Evolutionary conservation across 1,140 invertebrate genomes (phyloP), one percentile per base, ranked within the genome.

Genomic region (Agraylea sexmaculata): DNA sequence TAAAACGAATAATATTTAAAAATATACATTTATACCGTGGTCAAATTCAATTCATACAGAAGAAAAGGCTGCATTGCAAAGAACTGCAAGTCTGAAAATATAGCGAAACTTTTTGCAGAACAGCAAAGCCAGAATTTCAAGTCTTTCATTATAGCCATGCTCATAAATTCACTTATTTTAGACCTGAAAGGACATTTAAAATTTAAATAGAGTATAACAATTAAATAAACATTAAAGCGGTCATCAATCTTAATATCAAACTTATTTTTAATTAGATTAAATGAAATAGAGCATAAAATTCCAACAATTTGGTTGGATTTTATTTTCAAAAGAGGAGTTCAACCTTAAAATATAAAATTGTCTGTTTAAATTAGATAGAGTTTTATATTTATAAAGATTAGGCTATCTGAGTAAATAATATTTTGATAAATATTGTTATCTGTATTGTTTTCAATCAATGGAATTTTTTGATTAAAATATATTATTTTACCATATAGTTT

Each of bases 61-160:
- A 71, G 70, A 7, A 70, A 44, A 0, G 70, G 70, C 34, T 71
- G 68, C 34, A 73, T 37, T 8, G 68, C 70, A 45, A 77, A 80
- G 60, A 75, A 79, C 7, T 75, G 75, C 2, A 69, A 71, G 38
- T 70, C 77, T 5, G 69, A 65, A 39, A 71, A 71, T 21, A 72
- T 62, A 11, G 68, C 62, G 27, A 69, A 56, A 2, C 66, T 58
- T 43, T 73, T 64, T 22, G 74, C 74, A 32, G 74, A 52, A 34
- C 71, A 60, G 6, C 76, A 73, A 45, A 75, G 77, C 2, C 75
- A 61, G 39, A 72, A 78, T 2, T 71, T 59, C 11, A 59, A 53
- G 43, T 75, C 64, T 55, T 73, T 70, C 7, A 77, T 47, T 3
- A 77, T 54, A 7, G 72, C 69, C 32, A 75, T 50, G 45, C 74